phyloP scores from a whole-genome alignment of 2,113 vertebrate genomes.

The Protomyctophum bolini region DNA sequence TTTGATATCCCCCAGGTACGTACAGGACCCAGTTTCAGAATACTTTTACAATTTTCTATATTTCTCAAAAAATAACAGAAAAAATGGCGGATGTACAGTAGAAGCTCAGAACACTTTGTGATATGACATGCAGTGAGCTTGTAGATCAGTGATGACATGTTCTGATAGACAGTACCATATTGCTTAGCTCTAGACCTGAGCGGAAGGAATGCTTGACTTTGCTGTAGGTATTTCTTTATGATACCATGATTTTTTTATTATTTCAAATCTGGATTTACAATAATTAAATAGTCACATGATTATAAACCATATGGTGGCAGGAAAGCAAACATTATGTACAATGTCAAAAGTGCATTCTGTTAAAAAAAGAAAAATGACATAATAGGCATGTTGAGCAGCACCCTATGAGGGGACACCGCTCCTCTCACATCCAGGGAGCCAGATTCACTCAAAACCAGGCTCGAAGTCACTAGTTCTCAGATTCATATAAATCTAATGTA shows the following conservation, averaged over 20 bases:
- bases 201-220: too few relatives aligned
- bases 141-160: too few relatives aligned
- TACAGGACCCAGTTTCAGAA: too few relatives aligned
- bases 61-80: too few relatives aligned
- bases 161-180: too few relatives aligned
- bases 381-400: conserved; percentile 29
- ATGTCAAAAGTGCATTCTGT: conserved; percentile 73
- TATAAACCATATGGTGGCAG: conserved; percentile 57
- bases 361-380: conserved; percentile 38
- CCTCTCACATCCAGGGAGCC: conserved; percentile 10
- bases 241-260: conserved; percentile 61
- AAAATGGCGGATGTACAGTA: too few relatives aligned
- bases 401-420: conserved; percentile 13
- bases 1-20: too few relatives aligned
- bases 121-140: too few relatives aligned
- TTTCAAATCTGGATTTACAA: conserved; percentile 71
- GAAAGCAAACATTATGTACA: conserved; percentile 62
- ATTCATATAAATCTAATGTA: conserved; percentile 37
- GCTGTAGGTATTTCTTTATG: too few relatives aligned
- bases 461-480: background rate
- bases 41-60: too few relatives aligned
- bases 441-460: conserved; percentile 8
- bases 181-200: too few relatives aligned
- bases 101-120: too few relatives aligned
- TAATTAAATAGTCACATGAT: conserved; percentile 70